Base-by-base conservation (phyloP, 2,113 vertebrate species). In the Nanger granti region DNA sequence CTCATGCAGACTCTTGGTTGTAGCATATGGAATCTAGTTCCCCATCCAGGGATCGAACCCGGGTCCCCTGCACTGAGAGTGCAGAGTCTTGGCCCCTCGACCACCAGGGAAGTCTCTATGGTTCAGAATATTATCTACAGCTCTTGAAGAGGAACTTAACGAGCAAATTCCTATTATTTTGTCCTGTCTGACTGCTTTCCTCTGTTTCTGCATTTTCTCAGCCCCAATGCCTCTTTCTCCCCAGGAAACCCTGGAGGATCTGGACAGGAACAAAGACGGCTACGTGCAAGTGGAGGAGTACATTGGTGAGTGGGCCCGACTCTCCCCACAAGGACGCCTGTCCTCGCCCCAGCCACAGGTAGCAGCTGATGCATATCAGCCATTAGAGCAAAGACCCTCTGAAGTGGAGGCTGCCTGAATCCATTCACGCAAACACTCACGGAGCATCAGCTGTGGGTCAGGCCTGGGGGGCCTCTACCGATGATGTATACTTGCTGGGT, bases 211-310 rank as follows among this genome's bases (percentile, higher is more conserved):
- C 80, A 83, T 83, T 34, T 13, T 13, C 80, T 83, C 31, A 41
- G 15, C 28, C 52, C n/a, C 11, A n/a, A 37, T 31, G 29, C 31
- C 69, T 55, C 18, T 60, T 7, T 95, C 31, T 55, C 90, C 41
- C 24, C 87, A 99, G 99, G 99, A 99, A 98, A 99, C 99, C 0
- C 37, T 99, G 41, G 99, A 99, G 62, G 99, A 99, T 98, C 99
- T 99, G 31, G 99, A 99, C 98, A 99, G 99, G 98, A 98, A 99
- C 34, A 99, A 98, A 1, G 99, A 99, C 4, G 99, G 99, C n/a
- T 99, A 98, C 26, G 97, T 99, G 44, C 98, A 99, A 90, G 57
- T 99, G 22, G 79, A 99, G 1, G 99, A 99, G 96, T 99, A 99
- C 95, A 99, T 99, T 0, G 99, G 99, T 99, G 93, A 98, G 98